These are phyloP conservation scores for Netelia fuscicornis DNA, from an alignment of 2,888 invertebrate species.

Conservation along the genomic window DNA sequence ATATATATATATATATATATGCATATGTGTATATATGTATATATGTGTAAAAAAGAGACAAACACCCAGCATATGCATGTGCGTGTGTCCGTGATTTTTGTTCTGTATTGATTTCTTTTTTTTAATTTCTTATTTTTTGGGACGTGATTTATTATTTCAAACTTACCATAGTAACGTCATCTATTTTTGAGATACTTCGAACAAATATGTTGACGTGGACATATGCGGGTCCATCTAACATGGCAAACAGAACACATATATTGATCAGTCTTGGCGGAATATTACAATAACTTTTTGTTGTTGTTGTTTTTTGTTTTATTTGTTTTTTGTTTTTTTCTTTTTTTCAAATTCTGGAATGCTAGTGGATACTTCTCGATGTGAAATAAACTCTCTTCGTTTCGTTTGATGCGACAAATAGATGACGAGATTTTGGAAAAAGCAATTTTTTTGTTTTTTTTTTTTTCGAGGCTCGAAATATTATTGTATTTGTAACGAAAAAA, in stretches of 20 bases:
- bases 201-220: slow-evolving; percentile 99
- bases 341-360: slow-evolving; percentile 46
- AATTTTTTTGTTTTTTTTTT: background rate
- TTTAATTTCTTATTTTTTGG: slow-evolving; percentile 70
- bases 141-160: slow-evolving; percentile 73
- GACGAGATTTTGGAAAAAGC: background rate
- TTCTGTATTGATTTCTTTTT: slow-evolving; percentile 55
- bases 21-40: slow-evolving; percentile 10
- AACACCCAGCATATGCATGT: slow-evolving; percentile 78
- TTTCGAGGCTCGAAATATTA: background rate
- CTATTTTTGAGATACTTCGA: slow-evolving; percentile 99
- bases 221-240: slow-evolving; percentile 96
- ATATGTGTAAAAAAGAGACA: slow-evolving; percentile 71
- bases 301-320: slow-evolving; percentile 18
- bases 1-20: slow-evolving; percentile 30
- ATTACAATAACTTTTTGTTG: slow-evolving; percentile 64
- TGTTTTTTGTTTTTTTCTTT: slow-evolving; percentile 27
- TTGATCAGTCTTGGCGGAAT: slow-evolving; percentile 80
- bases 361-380: slow-evolving; percentile 46
- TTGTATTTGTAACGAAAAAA: background rate
- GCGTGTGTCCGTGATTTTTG: slow-evolving; percentile 77
- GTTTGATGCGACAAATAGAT: slow-evolving; percentile 5
- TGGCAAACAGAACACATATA: slow-evolving; percentile 84
- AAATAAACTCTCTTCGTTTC: slow-evolving; percentile 10
- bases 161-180: slow-evolving; percentile 99